phyloP scores from a whole-genome alignment of 92 coral and sea anemone genomes.

The Metridium senile region DNA sequence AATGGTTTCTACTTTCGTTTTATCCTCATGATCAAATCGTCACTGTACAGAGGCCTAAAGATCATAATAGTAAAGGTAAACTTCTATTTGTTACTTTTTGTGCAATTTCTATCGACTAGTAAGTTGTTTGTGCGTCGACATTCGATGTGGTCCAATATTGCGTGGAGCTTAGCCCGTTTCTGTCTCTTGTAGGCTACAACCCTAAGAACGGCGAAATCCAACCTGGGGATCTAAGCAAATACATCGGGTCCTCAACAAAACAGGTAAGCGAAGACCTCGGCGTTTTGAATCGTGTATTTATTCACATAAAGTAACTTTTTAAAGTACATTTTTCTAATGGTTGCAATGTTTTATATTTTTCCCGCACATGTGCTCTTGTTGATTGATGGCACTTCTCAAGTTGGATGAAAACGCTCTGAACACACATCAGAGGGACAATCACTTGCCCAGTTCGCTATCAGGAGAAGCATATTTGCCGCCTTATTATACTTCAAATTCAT shows the following conservation, averaged over 20 bases:
- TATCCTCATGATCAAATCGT: conserved; percentile 41
- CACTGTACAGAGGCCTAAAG: conserved; percentile 84
- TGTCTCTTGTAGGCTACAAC: conserved; percentile 65
- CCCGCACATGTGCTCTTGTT: conserved; percentile 47
- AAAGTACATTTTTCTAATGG: conserved; percentile 47
- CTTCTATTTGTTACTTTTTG: neutral
- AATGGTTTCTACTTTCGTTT: conserved; percentile 45
- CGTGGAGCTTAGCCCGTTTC: neutral
- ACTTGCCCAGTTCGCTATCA: conserved; percentile 65
- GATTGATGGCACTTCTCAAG: conserved; percentile 6
- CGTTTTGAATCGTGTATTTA: neutral
- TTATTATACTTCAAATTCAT: conserved; percentile 82
- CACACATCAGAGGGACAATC: conserved; percentile 41
- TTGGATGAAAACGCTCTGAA: conserved; percentile 21
- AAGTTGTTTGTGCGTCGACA: neutral
- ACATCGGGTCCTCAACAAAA: conserved; percentile 78
- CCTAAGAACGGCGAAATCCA: conserved; percentile 86
- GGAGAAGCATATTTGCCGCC: conserved; percentile 93
- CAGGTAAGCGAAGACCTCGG: conserved; percentile 58
- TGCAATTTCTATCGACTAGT: neutral
- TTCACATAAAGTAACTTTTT: neutral
- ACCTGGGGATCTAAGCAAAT: conserved; percentile 87
- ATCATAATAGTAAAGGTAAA: conserved; percentile 87
- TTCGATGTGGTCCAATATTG: conserved; percentile 23
- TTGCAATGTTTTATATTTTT: conserved; percentile 64